phyloP scores from a whole-genome alignment of 2,113 vertebrate genomes.

The Platichthys stellatus region DNA sequence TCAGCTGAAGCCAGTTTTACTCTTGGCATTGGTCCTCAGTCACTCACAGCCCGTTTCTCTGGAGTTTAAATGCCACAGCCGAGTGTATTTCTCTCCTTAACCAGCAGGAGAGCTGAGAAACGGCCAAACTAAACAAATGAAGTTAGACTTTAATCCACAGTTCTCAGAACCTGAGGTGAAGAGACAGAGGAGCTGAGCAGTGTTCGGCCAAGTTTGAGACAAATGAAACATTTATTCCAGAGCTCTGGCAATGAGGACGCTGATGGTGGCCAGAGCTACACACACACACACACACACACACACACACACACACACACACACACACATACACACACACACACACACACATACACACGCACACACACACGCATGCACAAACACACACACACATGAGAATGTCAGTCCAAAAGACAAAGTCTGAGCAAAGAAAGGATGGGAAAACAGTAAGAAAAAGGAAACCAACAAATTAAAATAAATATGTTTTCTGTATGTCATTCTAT shows the following conservation, averaged over 20 bases:
- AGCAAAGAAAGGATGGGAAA: not conserved
- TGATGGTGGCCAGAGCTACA: conserved; percentile 38
- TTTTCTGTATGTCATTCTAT: conserved; percentile 24
- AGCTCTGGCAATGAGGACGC: conserved; percentile 45
- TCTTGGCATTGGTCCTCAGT: conserved; percentile 25
- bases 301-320: conserved; percentile 13
- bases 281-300: conserved; percentile 25
- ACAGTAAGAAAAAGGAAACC: not conserved
- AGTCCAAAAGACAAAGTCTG: conserved; percentile 2
- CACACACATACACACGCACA: conserved; percentile 20
- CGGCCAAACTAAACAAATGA: conserved; percentile 67
- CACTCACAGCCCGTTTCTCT: conserved; percentile 34
- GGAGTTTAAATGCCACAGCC: conserved; percentile 53
- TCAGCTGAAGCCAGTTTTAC: not conserved
- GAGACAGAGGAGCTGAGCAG: conserved; percentile 30
- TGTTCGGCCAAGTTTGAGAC: conserved; percentile 68
- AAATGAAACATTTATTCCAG: conserved; percentile 67
- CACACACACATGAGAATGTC: not conserved
- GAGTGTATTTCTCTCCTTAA: conserved; percentile 39
- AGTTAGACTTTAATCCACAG: conserved; percentile 44
- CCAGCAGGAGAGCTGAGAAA: conserved; percentile 62
- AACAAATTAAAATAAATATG: conserved; percentile 24
- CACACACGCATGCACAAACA: conserved; percentile 18
- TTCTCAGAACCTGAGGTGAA: conserved; percentile 53
- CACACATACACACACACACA: conserved; percentile 12